phyloP scores from a whole-genome alignment of 1,140 invertebrate species.

The Dendroctonus valens region DNA sequence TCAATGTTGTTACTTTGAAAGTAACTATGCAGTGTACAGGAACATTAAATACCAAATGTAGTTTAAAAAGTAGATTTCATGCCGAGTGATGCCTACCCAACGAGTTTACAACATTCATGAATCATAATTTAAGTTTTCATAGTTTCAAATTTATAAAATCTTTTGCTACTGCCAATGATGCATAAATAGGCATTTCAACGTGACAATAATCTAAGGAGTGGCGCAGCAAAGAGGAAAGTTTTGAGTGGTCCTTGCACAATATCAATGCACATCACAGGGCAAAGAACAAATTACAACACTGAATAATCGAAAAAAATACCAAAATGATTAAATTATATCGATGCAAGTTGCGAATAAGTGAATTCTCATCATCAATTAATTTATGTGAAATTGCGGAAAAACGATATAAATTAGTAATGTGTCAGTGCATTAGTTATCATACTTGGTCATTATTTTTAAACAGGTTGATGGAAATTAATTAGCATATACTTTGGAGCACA shows the following conservation, averaged over 20 bases:
- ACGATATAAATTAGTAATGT: background rate
- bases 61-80: background rate
- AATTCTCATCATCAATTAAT: background rate
- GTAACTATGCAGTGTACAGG: too few species aligned
- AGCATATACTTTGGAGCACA: too few species aligned
- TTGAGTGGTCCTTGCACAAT: conserved; percentile 71
- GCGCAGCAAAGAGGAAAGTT: conserved; percentile 58
- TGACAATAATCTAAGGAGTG: conserved; percentile 39
- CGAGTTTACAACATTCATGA: too few species aligned
- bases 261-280: conserved; percentile 51
- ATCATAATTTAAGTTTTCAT: background rate
- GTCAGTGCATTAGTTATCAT: background rate
- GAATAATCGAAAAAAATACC: conserved; percentile 1
- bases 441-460: background rate
- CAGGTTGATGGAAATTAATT: too few species aligned
- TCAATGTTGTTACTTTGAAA: too few species aligned
- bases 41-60: too few species aligned
- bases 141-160: conserved; percentile 10
- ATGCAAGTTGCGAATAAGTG: background rate
- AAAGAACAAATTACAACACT: conserved; percentile 34
- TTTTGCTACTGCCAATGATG: conserved; percentile 2
- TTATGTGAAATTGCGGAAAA: background rate
- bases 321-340: conserved; percentile 10
- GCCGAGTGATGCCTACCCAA: conserved; percentile 27
- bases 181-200: conserved; percentile 1